Base-by-base conservation (phyloP, 1,140 invertebrate genomes). In the Hylaeus anthracinus region DNA sequence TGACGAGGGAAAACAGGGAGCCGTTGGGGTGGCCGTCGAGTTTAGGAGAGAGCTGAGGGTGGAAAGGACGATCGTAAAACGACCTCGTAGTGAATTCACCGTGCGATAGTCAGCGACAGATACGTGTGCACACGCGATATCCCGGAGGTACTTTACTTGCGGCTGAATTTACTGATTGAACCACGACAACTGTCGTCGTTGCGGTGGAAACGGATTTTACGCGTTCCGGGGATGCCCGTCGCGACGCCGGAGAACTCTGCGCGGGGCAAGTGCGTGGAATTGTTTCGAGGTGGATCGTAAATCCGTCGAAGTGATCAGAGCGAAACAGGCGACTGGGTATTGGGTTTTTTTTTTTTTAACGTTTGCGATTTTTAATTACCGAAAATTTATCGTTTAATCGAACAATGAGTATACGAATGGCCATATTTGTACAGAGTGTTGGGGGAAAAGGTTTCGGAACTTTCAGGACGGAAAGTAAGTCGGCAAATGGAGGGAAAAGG, bases 141-240 rank as follows among this genome's bases (percentile, higher is more conserved):
- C 48, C 37, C 53, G n/a, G 63, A 55, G 72, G 69, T 86, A 81
- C 73, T 87, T 75, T 67, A 82, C 77, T 87, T 87, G 79, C 55
- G 72, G 67, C 61, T 79, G 77, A 87, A 88, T 87, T 88, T 84
- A 83, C 84, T 86, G 81, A 88, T 86, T 86, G 78, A 85, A 82
- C 81, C 70, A 48, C 72, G 69, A 72, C 76, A 74, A 78, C 67
- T 78, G 55, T 71, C 56, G 70, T 70, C 61, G 66, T 80, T 78
- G 71, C 70, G 65, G 64, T 77, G 41, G 64, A 82, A 79, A 74
- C 79, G 56, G 66, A 74, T 82, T 86, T 85, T 79, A 86, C 37
- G 67, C 66, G 58, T 70, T 84, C 65, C 66, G 61, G 56, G 64
- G 58, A 83, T 75, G 72, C 60, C 66, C 12, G 37, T 26, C 5